phyloP scores from a whole-genome alignment of 2,888 invertebrate species.

The Caenorhabditis afra region DNA sequence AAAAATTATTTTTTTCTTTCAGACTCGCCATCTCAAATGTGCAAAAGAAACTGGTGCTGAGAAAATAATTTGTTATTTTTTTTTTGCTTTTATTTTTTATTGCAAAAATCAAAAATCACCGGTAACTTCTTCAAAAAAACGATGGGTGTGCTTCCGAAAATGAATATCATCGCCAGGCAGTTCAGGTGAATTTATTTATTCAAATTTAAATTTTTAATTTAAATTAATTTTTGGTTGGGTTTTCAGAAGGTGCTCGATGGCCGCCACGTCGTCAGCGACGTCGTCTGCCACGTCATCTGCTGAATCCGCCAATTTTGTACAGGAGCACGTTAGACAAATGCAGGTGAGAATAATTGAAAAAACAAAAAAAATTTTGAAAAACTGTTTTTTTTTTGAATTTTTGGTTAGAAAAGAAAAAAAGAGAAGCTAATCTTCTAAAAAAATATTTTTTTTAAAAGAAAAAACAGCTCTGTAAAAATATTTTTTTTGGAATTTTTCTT shows the following conservation, averaged over 20 bases:
- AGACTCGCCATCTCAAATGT: background rate
- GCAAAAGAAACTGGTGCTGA: background rate
- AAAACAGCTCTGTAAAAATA: too few relatives aligned
- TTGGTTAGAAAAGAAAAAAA: background rate
- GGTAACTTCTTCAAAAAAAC: slow-evolving; percentile 17
- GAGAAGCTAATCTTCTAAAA: too few relatives aligned
- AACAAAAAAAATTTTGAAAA: too few relatives aligned
- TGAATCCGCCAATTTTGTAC: slow-evolving; percentile 34
- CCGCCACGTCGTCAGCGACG: slow-evolving; percentile 34
- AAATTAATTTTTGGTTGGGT: background rate
- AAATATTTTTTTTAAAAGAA: too few relatives aligned
- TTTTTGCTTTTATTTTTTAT: background rate
- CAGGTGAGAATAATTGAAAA: slow-evolving; percentile 35
- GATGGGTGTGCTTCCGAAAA: slow-evolving; percentile 51
- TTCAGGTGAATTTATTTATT: slow-evolving; percentile 17
- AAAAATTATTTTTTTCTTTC: background rate
- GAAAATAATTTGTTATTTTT: too few relatives aligned
- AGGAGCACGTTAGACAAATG: slow-evolving; percentile 56
- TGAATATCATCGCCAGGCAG: slow-evolving; percentile 29
- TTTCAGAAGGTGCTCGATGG: slow-evolving; percentile 43
- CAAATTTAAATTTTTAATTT: background rate
- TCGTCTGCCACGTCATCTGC: slow-evolving; percentile 27
- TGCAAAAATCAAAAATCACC: background rate
- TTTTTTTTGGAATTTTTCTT: too few relatives aligned
- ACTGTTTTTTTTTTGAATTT: slow-evolving; percentile 2